These are phyloP conservation scores for Bovichtus variegatus DNA, from an alignment of 2,797 vertebrate species.

Conservation along the genomic window DNA sequence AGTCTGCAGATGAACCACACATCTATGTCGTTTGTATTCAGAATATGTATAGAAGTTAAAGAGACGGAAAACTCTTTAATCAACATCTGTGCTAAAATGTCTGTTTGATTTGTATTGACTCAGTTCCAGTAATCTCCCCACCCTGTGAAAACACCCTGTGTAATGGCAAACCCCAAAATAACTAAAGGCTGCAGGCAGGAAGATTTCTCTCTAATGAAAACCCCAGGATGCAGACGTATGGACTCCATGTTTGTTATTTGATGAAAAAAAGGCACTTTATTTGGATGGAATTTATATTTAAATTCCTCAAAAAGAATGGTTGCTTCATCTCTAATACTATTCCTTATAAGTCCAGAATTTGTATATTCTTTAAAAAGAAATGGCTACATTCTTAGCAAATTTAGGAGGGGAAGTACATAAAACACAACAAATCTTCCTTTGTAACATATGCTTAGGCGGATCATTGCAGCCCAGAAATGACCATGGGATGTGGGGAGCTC, in stretches of 20 bases:
- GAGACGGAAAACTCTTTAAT: slow-evolving; percentile 12
- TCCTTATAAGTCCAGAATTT: neutral
- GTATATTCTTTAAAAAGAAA: slow-evolving; percentile 1
- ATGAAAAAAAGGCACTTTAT: neutral
- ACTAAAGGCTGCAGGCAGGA: neutral
- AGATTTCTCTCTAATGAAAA: neutral
- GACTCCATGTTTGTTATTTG: neutral
- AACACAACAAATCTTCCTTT: neutral
- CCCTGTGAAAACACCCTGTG: slow-evolving; percentile 6
- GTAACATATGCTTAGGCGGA: slow-evolving; percentile 4
- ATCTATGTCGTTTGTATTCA: slow-evolving; percentile 3
- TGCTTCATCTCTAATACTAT: neutral
- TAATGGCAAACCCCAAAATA: slow-evolving; percentile 12
- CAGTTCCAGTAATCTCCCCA: slow-evolving; percentile 14
- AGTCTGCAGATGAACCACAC: slow-evolving; percentile 3
- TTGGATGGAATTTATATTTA: neutral
- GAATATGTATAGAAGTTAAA: slow-evolving; percentile 16
- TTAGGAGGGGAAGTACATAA: neutral
- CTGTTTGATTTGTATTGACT: slow-evolving; percentile 37
- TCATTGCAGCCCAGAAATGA: slow-evolving; percentile 12
- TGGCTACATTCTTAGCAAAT: neutral
- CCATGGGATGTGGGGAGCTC: slow-evolving; percentile 15
- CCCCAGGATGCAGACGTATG: neutral
- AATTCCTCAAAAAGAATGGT: neutral
- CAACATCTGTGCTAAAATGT: slow-evolving; percentile 16